Base-by-base conservation (phyloP, 1,140 invertebrate genomes). In the Hyles euphorbiae region DNA sequence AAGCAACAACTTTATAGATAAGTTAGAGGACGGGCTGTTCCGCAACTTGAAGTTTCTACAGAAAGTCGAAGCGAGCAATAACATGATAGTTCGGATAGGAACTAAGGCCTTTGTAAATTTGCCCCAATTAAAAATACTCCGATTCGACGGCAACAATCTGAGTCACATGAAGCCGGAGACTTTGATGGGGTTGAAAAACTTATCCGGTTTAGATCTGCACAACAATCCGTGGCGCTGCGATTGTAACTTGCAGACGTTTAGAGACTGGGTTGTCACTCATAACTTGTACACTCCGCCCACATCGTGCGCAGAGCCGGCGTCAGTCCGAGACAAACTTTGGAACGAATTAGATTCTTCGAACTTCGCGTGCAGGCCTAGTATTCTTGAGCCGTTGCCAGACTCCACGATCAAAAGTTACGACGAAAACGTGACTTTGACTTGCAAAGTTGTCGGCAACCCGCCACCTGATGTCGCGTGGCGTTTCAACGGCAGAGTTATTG, bases 171-270 rank as follows among this genome's bases (percentile, higher is more conserved):
- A 92, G 69, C 76, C 92, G 34, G 89, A 91, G 56, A 92, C 90
- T 46, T 92, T 95, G 60, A 89, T 91, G 58, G 88, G 90, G 8
- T 78, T 96, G 45, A 85, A 87, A n/a, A 93, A 92, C 61, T 87
- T 97, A 12, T 91, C 92, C 4, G 94, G 94, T 56, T 81, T 98
- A 1, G 94, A 93, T 64, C 85, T 98, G 5, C 91, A 93, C 63
- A 93, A 93, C 61, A 98, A 98, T 80, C 94, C 93, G 0, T 98
- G 97, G 97, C 92, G 94, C 50, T 98, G 97, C 76, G 95, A 97
- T 76, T 98, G 97, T 73, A 91, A 94, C 57, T 87, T 98, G 58
- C 93, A 95, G 72, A 90, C 90, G 9, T 95, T 98, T 68, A 91
- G 95, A 12, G 92, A 96, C 67, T 97, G 94, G 92, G 90, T 93